These are phyloP conservation scores for Sternotherus odoratus DNA, from an alignment of 2,797 vertebrate species.

Conservation along the genomic window DNA sequence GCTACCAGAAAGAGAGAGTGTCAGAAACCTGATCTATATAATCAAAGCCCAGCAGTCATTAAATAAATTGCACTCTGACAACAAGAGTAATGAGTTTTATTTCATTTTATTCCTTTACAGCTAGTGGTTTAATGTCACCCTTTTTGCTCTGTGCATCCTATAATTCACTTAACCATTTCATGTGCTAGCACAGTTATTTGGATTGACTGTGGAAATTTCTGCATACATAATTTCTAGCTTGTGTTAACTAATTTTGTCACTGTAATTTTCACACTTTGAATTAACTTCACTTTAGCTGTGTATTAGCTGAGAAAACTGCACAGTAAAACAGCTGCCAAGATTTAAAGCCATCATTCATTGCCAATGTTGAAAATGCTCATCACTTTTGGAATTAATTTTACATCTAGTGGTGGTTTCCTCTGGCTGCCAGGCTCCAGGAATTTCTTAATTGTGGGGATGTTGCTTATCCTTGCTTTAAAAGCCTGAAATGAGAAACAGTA, in stretches of 20 bases:
- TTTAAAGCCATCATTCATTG: not conserved
- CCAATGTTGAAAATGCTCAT: conserved; percentile 70
- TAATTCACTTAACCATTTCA: not conserved
- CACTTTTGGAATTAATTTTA: conserved; percentile 64
- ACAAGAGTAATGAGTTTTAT: not conserved
- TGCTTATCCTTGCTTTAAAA: conserved; percentile 86
- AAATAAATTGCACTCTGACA: not conserved
- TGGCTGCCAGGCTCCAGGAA: conserved; percentile 91
- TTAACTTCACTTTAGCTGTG: not conserved
- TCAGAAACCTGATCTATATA: not conserved
- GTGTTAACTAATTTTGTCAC: not conserved
- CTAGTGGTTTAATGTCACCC: not conserved
- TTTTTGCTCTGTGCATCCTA: not conserved
- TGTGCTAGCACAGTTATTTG: accelerated
- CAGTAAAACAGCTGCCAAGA: accelerated
- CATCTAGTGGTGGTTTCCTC: conserved; percentile 80
- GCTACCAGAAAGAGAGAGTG: not conserved
- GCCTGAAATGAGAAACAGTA: conserved; percentile 75
- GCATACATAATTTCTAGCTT: not conserved
- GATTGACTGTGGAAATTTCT: not conserved
- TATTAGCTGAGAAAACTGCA: too few relatives aligned
- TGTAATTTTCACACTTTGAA: not conserved
- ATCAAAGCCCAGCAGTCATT: not conserved
- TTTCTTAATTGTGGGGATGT: conserved; percentile 81
- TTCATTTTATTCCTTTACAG: not conserved